These are phyloP conservation scores for Micronycteris hirsuta DNA, from an alignment of 2,113 vertebrate genomes.

Conservation along the genomic window DNA sequence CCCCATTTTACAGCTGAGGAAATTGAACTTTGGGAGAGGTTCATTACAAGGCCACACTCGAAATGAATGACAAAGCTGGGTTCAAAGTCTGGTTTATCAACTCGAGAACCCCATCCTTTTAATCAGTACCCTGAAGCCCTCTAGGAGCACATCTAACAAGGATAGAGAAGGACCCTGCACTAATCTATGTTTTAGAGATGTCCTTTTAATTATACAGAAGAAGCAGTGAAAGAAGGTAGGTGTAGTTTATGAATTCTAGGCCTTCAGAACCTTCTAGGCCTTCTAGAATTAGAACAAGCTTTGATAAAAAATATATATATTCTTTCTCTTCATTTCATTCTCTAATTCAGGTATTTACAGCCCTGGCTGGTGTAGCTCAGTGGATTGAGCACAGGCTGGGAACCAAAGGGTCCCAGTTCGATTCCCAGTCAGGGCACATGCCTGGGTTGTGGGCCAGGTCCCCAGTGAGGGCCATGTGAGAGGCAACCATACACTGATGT, in stretches of 20 bases:
- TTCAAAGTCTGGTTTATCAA: background rate
- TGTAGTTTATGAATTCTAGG: background rate
- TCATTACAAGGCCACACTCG: background rate
- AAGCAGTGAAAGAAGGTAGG: background rate
- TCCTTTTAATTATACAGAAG: background rate
- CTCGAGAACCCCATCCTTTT: background rate
- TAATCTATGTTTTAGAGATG: background rate
- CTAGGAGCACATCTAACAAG: background rate
- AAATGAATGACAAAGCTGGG: background rate
- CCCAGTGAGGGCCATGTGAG: too few species aligned
- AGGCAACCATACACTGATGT: too few species aligned
- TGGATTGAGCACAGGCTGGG: too few species aligned
- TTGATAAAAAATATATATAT: background rate
- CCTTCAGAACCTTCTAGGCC: background rate
- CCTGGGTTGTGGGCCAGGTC: too few species aligned
- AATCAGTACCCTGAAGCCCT: background rate
- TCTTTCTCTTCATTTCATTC: background rate
- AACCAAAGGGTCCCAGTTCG: too few species aligned
- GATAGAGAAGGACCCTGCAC: background rate
- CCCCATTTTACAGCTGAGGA: background rate
- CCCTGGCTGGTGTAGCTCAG: too few species aligned
- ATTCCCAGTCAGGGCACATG: too few species aligned
- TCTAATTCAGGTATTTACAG: background rate
- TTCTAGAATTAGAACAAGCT: background rate
- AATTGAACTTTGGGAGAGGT: background rate